Conservation (phyloP, 2,888 invertebrate species). For the Polydrusus tereticollis region DNA sequence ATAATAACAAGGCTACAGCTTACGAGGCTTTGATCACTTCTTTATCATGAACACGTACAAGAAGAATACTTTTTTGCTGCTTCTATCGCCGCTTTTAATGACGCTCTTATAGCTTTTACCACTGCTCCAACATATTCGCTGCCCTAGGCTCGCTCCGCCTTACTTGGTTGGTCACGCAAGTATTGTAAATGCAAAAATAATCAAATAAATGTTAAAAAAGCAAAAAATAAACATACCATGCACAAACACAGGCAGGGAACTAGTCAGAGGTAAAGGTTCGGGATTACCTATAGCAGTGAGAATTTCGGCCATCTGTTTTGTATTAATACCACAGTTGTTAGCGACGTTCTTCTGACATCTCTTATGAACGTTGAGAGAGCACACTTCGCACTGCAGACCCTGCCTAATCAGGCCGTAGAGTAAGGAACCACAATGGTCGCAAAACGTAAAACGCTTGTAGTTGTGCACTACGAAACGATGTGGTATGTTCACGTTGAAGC, state of each 20-base stretch:
- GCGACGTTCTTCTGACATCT: conserved; percentile 99
- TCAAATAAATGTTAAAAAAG: conserved; percentile 26
- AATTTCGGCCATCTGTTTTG: conserved; percentile 95
- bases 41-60: no score
- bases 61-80: no score
- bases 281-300: conserved; percentile 86
- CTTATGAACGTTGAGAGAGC: conserved; percentile 98
- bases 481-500: conserved; percentile 98
- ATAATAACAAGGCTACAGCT: no score
- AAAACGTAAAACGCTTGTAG: conserved; percentile 98
- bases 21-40: no score
- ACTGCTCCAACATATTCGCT: no score
- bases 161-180: neutral
- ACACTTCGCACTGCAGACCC: conserved; percentile 96
- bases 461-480: conserved; percentile 97
- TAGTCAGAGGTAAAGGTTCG: conserved; percentile 31
- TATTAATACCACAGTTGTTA: conserved; percentile 99
- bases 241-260: conserved; percentile 36
- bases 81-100: no score
- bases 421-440: conserved; percentile 99
- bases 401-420: conserved; percentile 96
- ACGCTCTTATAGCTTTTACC: no score
- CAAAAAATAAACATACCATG: conserved; percentile 46
- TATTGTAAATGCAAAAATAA: neutral
- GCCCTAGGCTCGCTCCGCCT: no score